These are phyloP conservation scores for Jordanella pulchra DNA, from an alignment of 2,797 vertebrate genomes.

Conservation along the genomic window DNA sequence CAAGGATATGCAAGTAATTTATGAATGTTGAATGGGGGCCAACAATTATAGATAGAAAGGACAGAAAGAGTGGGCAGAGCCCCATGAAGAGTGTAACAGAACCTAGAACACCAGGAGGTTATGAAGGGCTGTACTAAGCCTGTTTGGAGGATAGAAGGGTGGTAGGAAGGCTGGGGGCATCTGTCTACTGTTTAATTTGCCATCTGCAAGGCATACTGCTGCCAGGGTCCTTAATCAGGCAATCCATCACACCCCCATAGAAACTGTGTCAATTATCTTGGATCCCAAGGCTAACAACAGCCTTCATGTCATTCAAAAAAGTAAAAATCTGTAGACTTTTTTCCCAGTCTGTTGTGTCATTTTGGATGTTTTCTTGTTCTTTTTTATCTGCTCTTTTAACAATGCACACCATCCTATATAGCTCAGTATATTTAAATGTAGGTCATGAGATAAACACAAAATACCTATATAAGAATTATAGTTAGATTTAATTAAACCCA, in stretches of 20 bases:
- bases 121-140: constrained; percentile 30
- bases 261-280: constrained; percentile 79
- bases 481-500: no score
- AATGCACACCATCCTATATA: not conserved
- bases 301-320: constrained; percentile 46
- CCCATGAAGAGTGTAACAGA: constrained; percentile 20
- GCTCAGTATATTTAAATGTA: no score
- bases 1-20: constrained; percentile 1
- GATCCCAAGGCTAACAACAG: constrained; percentile 48
- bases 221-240: constrained; percentile 84
- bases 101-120: constrained; percentile 40
- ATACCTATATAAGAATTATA: no score
- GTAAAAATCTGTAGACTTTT: constrained; percentile 38
- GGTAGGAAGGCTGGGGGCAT: constrained; percentile 60
- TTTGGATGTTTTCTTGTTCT: not conserved
- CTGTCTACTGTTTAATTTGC: constrained; percentile 79
- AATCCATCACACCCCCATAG: constrained; percentile 83
- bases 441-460: no score
- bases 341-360: constrained; percentile 2
- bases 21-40: constrained; percentile 11
- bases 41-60: not conserved
- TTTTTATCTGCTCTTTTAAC: constrained; percentile 1
- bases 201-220: constrained; percentile 83
- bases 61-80: not conserved
- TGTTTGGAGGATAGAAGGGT: constrained; percentile 47